Conservation (phyloP, 1,140 invertebrate species). For the silkworm (Bombyx mori) region DNA sequence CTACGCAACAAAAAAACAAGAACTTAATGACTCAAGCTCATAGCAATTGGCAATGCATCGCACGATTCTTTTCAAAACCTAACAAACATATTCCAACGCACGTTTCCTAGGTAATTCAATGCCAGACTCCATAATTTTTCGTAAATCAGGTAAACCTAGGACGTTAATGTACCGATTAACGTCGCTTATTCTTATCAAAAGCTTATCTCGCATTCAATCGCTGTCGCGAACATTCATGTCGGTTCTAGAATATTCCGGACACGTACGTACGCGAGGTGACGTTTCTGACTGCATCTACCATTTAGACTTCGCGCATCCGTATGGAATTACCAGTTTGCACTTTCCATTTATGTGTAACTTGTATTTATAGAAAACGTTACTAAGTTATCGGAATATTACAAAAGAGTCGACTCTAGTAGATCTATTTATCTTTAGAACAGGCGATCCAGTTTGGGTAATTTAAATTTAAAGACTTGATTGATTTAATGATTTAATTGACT, state of each 20-base stretch:
- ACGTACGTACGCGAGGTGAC: not conserved
- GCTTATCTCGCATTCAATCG: slow-evolving; percentile 1
- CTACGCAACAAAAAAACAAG: no score
- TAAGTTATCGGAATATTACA: no score
- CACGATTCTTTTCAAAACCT: no score
- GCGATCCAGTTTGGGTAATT: no score
- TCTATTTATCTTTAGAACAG: no score
- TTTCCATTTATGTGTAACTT: not conserved
- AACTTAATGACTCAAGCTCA: no score
- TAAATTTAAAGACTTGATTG: no score
- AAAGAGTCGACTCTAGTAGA: no score
- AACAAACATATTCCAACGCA: no score
- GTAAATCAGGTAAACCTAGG: not conserved
- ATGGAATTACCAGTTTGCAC: slow-evolving; percentile 4
- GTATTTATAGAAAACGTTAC: not conserved
- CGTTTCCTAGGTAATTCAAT: no score
- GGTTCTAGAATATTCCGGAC: not conserved
- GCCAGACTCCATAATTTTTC: not conserved
- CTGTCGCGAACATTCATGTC: not conserved
- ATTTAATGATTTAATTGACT: no score
- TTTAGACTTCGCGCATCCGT: not conserved
- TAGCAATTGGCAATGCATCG: no score
- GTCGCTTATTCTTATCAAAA: not conserved
- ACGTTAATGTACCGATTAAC: not conserved
- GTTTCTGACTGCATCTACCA: not conserved